Evolutionary conservation across 2,888 invertebrate genomes (phyloP), one percentile per base, ranked within the genome.

Genomic region (Melieria picta): DNA sequence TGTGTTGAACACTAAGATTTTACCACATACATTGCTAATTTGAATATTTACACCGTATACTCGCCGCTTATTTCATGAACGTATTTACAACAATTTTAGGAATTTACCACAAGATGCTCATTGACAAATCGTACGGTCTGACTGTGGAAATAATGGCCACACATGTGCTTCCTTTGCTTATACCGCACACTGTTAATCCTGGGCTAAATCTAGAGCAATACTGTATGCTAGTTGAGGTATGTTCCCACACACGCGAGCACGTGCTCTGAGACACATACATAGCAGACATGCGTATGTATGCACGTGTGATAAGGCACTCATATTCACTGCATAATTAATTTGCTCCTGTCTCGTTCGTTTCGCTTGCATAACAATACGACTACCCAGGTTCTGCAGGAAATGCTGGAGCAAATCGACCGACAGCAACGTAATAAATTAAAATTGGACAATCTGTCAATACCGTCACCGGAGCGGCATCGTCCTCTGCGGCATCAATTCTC

Each of bases 101-200:
- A 87, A 95, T 98, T 83, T 98, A 97, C 89, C 93, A 94, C 82
- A 90, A 94, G 82, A 93, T 98, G 93, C 89, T 98, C 79, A 91
- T 92, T 84, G 97, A 98, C 87, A 94, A 94, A 86, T 94, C 93
- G 83, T 97, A 94, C 86, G 97, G 96, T 56, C 88, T 98, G 78
- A 94, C 94, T 4, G 93, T 96, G 63, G 95, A 93, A 84, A 89
- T 97, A 80, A 94, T 98, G 92, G 98, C 98, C 7, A 96, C 95
- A 10, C 92, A 94, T 83, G 95, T 97, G 81, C 94, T 98, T 91
- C 98, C 98, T 7, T 91, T 94, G 11, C 89, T 98, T 68, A 92
- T 97, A 72, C 98, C 98, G 30, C 96, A 96, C 85, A 94, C 96
- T 1, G 93, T 98, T 72, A 97, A 97, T 87, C 95, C 97, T 11